These are phyloP conservation scores for Drosophila paranaensis DNA, from an alignment of 2,888 invertebrate genomes.

Conservation along the genomic window DNA sequence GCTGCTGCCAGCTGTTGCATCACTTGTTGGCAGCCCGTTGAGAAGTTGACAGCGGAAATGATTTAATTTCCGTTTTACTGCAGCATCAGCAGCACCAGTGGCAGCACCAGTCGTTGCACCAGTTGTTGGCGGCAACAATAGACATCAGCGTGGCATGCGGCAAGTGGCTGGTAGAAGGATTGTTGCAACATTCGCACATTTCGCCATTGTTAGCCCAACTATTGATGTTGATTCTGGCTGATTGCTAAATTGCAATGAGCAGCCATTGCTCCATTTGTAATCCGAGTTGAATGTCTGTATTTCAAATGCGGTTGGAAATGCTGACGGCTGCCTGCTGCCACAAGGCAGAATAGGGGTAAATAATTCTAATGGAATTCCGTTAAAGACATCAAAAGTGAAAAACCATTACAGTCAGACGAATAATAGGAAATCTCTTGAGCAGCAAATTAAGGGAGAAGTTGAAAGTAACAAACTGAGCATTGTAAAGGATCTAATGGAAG, in stretches of 20 bases:
- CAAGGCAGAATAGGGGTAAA: slow-evolving; percentile 12
- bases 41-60: slow-evolving; percentile 64
- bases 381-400: background rate
- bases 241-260: slow-evolving; percentile 41
- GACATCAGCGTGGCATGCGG: slow-evolving; percentile 43
- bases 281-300: slow-evolving; percentile 29
- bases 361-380: slow-evolving; percentile 15
- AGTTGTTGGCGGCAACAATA: slow-evolving; percentile 21
- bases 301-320: slow-evolving; percentile 24
- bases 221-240: slow-evolving; percentile 31
- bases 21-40: slow-evolving; percentile 43
- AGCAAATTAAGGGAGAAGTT: background rate
- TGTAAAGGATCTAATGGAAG: no score
- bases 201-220: slow-evolving; percentile 23
- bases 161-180: slow-evolving; percentile 25
- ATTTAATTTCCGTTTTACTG: slow-evolving; percentile 70
- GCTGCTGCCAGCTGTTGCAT: slow-evolving; percentile 64
- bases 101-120: slow-evolving; percentile 1
- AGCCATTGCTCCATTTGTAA: slow-evolving; percentile 19
- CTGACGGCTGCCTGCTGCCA: slow-evolving; percentile 16
- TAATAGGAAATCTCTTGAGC: background rate
- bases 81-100: slow-evolving; percentile 18
- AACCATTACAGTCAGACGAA: background rate
- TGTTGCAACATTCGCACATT: slow-evolving; percentile 15
- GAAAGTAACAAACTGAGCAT: background rate